A percentile compares a stretch with the other conserved stretches of the same genome.
Evolutionary conservation across 2,888 invertebrate genomes (phyloP).

Genomic region (Caenorhabditis parvicauda): DNA sequence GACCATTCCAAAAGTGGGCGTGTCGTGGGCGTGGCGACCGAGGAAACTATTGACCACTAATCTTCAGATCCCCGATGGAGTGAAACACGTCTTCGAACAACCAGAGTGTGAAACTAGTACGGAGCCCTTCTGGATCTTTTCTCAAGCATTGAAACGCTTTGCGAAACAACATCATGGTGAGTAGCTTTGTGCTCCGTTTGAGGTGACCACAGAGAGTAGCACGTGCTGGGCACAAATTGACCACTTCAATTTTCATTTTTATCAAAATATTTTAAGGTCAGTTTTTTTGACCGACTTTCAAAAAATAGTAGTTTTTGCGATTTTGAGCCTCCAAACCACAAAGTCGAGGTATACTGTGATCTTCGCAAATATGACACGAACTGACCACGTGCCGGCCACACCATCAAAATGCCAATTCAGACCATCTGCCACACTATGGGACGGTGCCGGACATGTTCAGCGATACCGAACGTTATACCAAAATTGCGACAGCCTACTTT

Average conservation of each 20-base stretch:
- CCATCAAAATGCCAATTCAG: too few species aligned
- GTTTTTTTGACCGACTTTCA: neutral
- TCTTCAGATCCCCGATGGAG: slow-evolving; percentile 71
- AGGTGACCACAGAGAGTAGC: too few species aligned
- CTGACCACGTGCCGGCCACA: too few species aligned
- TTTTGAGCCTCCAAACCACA: too few species aligned
- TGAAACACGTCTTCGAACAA: slow-evolving; percentile 78
- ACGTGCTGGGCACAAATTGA: too few species aligned
- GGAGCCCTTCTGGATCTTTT: slow-evolving; percentile 54
- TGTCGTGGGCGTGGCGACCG: too few species aligned
- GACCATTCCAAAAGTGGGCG: too few species aligned
- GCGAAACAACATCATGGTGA: slow-evolving; percentile 37
- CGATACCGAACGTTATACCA: slow-evolving; percentile 43
- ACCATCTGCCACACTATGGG: slow-evolving; percentile 52
- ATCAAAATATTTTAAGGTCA: neutral
- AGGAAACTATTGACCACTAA: too few species aligned
- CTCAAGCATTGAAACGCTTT: slow-evolving; percentile 38
- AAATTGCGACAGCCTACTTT: slow-evolving; percentile 30
- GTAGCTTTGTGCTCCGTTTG: too few species aligned
- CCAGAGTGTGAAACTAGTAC: slow-evolving; percentile 71
- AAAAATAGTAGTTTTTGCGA: neutral
- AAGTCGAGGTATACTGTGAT: too few species aligned
- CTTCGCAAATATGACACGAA: too few species aligned
- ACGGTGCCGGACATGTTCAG: slow-evolving; percentile 61
- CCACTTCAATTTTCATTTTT: slow-evolving; percentile 1